phyloP scores from a whole-genome alignment of 1,140 invertebrate genomes.

The Drosophila murphyi region DNA sequence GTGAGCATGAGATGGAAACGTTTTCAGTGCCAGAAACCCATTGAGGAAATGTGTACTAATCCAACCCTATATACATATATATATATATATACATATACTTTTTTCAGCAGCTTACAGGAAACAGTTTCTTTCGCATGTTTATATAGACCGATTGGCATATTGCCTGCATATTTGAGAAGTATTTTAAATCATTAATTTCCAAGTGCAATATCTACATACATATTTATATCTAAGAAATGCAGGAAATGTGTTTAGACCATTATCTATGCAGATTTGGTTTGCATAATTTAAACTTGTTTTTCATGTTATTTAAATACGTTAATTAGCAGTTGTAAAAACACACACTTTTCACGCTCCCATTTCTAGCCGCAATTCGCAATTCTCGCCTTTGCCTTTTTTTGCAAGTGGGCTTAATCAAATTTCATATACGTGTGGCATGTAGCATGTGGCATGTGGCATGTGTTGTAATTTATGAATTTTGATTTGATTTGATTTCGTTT shows the following conservation, averaged over 20 bases:
- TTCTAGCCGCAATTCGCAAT: constrained; percentile 30
- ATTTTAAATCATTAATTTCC: too few relatives aligned
- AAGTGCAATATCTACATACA: too few relatives aligned
- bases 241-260: neutral
- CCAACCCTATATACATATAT: too few relatives aligned
- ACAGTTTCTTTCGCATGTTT: neutral
- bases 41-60: too few relatives aligned
- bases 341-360: constrained; percentile 37
- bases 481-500: constrained; percentile 68
- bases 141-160: too few relatives aligned
- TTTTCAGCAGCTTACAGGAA: neutral
- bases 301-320: constrained; percentile 6
- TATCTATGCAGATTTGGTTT: neutral
- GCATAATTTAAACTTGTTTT: neutral
- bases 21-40: too few relatives aligned
- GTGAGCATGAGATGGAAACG: neutral
- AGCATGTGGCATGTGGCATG: constrained; percentile 39
- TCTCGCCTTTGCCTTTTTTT: constrained; percentile 35
- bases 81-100: too few relatives aligned
- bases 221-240: neutral
- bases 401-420: constrained; percentile 54
- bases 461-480: constrained; percentile 64
- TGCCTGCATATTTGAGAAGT: too few relatives aligned
- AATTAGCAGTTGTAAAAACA: constrained; percentile 1
- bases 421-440: constrained; percentile 30